These are phyloP conservation scores for Drosophila murphyi DNA, from an alignment of 1,140 invertebrate genomes.

Conservation along the genomic window DNA sequence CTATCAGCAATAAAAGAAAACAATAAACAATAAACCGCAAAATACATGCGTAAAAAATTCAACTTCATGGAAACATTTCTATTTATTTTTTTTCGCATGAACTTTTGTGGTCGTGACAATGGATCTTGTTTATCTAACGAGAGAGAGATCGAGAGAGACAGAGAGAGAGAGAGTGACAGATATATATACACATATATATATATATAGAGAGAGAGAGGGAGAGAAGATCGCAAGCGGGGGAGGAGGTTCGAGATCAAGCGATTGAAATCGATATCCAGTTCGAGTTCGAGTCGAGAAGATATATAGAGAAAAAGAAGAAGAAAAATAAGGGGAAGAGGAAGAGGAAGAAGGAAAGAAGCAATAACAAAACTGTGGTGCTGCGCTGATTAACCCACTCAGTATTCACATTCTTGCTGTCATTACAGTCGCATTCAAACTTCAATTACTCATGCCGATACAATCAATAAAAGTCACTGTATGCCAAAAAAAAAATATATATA, in stretches of 20 bases:
- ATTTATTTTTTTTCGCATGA: constrained; percentile 43
- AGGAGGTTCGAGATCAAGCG: constrained; percentile 29
- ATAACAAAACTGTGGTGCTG: constrained; percentile 15
- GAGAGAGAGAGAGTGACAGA: constrained; percentile 16
- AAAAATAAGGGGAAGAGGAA: neutral
- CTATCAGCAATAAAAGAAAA: constrained; percentile 9
- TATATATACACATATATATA: no score
- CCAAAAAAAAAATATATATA: constrained; percentile 7
- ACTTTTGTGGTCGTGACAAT: constrained; percentile 74
- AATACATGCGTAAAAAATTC: constrained; percentile 22
- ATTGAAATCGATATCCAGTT: constrained; percentile 34
- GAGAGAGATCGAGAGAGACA: constrained; percentile 22
- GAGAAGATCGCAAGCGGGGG: constrained; percentile 32
- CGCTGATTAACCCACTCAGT: constrained; percentile 41
- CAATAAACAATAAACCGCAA: constrained; percentile 27
- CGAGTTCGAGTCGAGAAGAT: neutral
- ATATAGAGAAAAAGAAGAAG: neutral
- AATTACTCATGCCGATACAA: constrained; percentile 66
- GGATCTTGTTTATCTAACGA: constrained; percentile 54
- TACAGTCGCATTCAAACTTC: constrained; percentile 61
- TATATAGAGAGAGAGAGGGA: neutral
- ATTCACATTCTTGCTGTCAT: constrained; percentile 68
- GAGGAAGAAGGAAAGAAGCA: neutral
- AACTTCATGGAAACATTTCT: constrained; percentile 16
- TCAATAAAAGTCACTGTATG: constrained; percentile 62